phyloP scores from a whole-genome alignment of 2,797 vertebrate species.

The Anisognathus igniventris region DNA sequence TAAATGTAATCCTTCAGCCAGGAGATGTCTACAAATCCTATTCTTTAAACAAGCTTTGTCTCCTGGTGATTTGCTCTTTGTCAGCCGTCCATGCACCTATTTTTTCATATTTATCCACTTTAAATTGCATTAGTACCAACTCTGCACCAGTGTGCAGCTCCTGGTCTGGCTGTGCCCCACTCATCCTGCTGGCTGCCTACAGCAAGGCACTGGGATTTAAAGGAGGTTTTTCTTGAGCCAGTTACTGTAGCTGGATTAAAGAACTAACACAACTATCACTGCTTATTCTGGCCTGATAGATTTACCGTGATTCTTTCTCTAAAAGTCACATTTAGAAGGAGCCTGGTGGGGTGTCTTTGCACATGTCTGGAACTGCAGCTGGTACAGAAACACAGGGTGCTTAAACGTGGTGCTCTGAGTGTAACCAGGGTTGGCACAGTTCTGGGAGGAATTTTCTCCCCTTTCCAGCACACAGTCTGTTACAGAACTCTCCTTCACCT shows the following conservation, averaged over 20 bases:
- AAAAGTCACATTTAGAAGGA: neutral
- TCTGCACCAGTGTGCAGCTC: neutral
- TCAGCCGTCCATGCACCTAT: neutral
- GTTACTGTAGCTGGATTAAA: neutral
- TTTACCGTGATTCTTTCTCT: neutral
- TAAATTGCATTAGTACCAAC: neutral
- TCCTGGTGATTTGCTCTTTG: neutral
- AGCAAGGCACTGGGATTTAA: neutral
- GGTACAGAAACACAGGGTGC: neutral
- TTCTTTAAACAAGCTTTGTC: neutral
- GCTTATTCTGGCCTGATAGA: neutral
- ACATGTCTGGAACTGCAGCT: neutral
- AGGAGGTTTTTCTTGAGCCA: neutral
- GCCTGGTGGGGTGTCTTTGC: neutral
- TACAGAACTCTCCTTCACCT: neutral
- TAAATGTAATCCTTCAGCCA: neutral
- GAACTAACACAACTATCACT: neutral
- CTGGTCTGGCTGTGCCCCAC: neutral
- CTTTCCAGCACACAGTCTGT: neutral
- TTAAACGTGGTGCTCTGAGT: accelerated
- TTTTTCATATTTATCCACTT: neutral
- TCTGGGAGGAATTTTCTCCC: neutral
- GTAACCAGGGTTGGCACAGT: neutral
- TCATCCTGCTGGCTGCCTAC: neutral
- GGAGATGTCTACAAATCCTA: neutral